Evolutionary conservation across 2,797 vertebrate species (phyloP).

Genomic region (Poliocrania exsul): DNA sequence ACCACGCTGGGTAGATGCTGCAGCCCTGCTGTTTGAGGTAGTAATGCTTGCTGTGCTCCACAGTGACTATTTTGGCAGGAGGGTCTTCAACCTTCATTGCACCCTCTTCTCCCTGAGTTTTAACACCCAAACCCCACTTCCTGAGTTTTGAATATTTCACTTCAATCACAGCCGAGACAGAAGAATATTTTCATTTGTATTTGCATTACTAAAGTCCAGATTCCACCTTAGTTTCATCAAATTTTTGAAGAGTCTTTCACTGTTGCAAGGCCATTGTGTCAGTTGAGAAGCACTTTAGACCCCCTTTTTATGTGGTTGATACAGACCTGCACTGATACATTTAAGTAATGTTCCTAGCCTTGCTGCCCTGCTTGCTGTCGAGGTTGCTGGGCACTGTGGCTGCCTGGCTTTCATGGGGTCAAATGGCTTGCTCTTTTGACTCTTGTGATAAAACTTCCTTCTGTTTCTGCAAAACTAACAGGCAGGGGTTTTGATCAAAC

Average conservation of each 20-base stretch:
- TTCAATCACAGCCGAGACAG: not conserved
- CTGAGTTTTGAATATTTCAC: not conserved
- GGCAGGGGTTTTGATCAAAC: not conserved
- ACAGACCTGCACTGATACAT: not conserved
- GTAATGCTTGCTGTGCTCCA: not conserved
- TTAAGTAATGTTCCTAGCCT: not conserved
- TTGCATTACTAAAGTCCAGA: not conserved
- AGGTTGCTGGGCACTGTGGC: not conserved
- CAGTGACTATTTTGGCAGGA: not conserved
- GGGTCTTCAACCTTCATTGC: not conserved
- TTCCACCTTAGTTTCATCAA: not conserved
- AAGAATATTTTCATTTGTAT: not conserved
- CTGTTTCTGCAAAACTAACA: not conserved
- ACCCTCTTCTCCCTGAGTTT: not conserved
- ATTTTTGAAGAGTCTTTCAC: not conserved
- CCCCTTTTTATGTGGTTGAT: not conserved
- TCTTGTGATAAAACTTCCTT: not conserved
- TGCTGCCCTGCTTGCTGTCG: not conserved
- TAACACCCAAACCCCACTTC: not conserved
- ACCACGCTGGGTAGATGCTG: not conserved
- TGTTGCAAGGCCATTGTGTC: not conserved
- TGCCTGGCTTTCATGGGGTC: not conserved
- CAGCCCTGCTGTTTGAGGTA: not conserved
- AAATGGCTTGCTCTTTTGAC: not conserved
- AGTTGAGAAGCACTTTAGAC: not conserved